Conservation (phyloP, 2,797 vertebrate species). For the Amblyopsis hoosieri region DNA sequence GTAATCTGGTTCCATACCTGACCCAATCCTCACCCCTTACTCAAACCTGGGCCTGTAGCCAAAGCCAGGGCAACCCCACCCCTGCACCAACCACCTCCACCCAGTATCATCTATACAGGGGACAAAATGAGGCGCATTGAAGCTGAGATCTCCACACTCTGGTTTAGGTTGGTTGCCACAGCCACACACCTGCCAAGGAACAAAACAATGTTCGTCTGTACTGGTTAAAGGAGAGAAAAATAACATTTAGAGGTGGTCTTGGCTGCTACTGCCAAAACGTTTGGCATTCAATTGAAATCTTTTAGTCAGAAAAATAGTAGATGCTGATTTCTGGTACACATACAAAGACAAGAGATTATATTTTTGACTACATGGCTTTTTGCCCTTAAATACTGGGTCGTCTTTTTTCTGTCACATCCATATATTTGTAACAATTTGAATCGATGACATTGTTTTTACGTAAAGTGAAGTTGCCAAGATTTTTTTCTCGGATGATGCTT, state of each 20-base stretch:
- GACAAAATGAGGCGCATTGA: conserved; percentile 22
- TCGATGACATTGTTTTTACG: too few species aligned
- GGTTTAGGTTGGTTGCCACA: conserved; percentile 53
- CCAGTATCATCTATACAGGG: too few species aligned
- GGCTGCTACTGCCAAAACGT: neutral
- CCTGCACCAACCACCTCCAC: too few species aligned
- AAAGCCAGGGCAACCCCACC: too few species aligned
- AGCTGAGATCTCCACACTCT: conserved; percentile 36
- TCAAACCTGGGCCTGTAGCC: too few species aligned
- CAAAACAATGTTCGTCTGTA: conserved; percentile 41
- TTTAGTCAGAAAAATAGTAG: neutral
- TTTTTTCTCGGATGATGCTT: too few species aligned
- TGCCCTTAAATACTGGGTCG: neutral
- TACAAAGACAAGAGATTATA: neutral
- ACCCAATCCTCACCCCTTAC: too few species aligned
- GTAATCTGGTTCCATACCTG: too few species aligned
- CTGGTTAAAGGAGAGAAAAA: conserved; percentile 9
- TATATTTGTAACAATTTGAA: neutral
- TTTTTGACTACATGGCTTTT: neutral
- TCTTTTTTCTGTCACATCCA: conserved; percentile 1
- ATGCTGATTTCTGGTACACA: neutral
- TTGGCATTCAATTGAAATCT: neutral
- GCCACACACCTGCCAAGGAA: conserved; percentile 40
- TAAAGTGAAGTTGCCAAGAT: too few species aligned
- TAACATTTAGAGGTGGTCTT: conserved; percentile 1